Percentiles rank a stretch among this genome's conserved stretches.
Conservation (phyloP, 2,113 vertebrate species). For the Sebastes schlegelii region DNA sequence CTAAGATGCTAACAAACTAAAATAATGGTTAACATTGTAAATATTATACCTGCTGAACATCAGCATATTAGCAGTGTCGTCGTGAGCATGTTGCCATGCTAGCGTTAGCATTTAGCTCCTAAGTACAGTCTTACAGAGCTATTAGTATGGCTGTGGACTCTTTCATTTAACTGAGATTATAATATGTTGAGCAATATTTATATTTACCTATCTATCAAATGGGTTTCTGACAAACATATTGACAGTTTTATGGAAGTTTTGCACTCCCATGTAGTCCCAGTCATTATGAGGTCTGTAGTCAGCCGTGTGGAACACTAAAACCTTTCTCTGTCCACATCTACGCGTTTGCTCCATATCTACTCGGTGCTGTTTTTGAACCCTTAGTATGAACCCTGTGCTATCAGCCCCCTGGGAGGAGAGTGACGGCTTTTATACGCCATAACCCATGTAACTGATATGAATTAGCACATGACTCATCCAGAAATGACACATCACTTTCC, state of each 20-base stretch:
- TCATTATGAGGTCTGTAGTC: slow-evolving; percentile 28
- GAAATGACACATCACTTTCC: slow-evolving; percentile 60
- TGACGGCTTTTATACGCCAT: slow-evolving; percentile 60
- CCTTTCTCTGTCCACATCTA: slow-evolving; percentile 37
- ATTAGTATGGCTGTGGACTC: not conserved
- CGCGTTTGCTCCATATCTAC: slow-evolving; percentile 29
- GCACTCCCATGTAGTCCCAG: not conserved
- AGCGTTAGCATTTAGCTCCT: no score
- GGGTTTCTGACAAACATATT: not conserved
- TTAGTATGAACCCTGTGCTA: slow-evolving; percentile 54
- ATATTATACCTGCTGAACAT: no score
- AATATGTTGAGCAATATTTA: not conserved
- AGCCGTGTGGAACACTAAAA: slow-evolving; percentile 54
- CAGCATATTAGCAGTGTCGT: not conserved
- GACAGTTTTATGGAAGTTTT: not conserved
- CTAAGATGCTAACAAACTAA: no score
- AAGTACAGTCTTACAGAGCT: not conserved
- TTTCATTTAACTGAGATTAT: no score
- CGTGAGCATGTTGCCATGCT: slow-evolving; percentile 1
- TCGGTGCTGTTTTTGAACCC: slow-evolving; percentile 47
- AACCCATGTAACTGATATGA: slow-evolving; percentile 62
- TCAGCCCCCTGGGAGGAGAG: slow-evolving; percentile 58
- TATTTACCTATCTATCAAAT: not conserved
- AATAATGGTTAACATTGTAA: not conserved
- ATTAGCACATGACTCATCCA: slow-evolving; percentile 61